These are phyloP conservation scores for Heliconius eleuchia DNA, from an alignment of 1,140 invertebrate genomes.

Conservation along the genomic window DNA sequence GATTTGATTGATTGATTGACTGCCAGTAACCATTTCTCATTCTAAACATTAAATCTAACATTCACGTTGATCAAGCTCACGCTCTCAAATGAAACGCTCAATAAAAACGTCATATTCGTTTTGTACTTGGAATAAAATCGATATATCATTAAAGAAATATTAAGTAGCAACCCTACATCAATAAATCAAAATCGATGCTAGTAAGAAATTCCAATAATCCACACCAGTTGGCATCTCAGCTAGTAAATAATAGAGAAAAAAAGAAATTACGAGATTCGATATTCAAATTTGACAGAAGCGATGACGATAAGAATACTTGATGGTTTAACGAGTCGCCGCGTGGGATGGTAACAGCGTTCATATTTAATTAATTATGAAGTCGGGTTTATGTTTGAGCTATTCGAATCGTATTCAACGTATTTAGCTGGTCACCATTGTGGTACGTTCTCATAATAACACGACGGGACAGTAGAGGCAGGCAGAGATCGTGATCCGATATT, in stretches of 20 bases:
- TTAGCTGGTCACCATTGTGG: constrained; percentile 52
- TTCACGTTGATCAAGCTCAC: constrained; percentile 24
- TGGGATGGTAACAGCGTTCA: constrained; percentile 57
- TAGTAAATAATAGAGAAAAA: constrained; percentile 66
- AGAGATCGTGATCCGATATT: constrained; percentile 65
- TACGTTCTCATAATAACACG: constrained; percentile 63
- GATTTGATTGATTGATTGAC: constrained; percentile 34
- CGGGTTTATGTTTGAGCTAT: constrained; percentile 43
- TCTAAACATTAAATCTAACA: constrained; percentile 24
- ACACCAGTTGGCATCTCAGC: constrained; percentile 47
- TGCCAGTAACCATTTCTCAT: constrained; percentile 33
- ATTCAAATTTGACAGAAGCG: constrained; percentile 74
- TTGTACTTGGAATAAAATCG: constrained; percentile 54
- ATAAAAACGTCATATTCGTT: constrained; percentile 35
- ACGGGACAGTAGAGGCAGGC: constrained; percentile 61
- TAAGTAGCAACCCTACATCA: constrained; percentile 67
- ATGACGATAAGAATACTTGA: constrained; percentile 69
- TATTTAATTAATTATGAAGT: constrained; percentile 71
- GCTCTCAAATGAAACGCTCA: constrained; percentile 28
- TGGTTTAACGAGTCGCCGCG: constrained; percentile 64
- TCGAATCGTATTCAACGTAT: constrained; percentile 52
- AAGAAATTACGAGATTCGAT: constrained; percentile 65
- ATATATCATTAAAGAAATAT: constrained; percentile 71
- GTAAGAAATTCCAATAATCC: constrained; percentile 71
- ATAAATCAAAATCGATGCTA: constrained; percentile 70